Percentiles rank a stretch among this genome's conserved stretches.
Evolutionary conservation across 37 sponge, comb jelly and placozoan species (phyloP).

Genomic region (Oopsacas minuta): DNA sequence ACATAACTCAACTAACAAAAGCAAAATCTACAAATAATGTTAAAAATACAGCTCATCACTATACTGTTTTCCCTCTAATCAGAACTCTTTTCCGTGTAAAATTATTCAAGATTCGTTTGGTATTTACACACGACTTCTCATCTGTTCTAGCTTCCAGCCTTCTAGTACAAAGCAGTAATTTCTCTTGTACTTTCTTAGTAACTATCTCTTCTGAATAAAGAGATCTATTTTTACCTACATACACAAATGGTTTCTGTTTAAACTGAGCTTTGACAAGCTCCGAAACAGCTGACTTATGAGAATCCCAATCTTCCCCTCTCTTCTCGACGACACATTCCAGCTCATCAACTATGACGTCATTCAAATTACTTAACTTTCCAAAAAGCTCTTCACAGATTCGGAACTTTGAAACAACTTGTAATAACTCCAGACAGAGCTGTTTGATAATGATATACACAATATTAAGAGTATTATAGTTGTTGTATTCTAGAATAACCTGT

Average conservation of each 20-base stretch:
- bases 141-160: background rate
- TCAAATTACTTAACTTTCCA: background rate
- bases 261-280: background rate
- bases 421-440: conserved; percentile 5
- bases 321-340: background rate
- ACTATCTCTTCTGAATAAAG: background rate
- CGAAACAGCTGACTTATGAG: conserved; percentile 1
- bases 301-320: conserved; percentile 1
- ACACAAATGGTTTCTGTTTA: background rate
- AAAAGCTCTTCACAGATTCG: background rate
- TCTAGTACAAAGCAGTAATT: background rate
- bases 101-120: background rate
- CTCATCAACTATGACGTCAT: background rate
- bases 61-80: background rate
- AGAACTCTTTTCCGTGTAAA: background rate
- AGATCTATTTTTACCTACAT: background rate
- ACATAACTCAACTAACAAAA: no score
- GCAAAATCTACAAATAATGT: no score
- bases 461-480: background rate
- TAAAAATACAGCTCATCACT: background rate
- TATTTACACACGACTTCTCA: background rate
- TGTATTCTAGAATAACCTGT: background rate
- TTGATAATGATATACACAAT: background rate
- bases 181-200: background rate
- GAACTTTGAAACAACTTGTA: background rate